phyloP scores from a whole-genome alignment of 2,113 vertebrate species.

The Pogonocichla stellata region DNA sequence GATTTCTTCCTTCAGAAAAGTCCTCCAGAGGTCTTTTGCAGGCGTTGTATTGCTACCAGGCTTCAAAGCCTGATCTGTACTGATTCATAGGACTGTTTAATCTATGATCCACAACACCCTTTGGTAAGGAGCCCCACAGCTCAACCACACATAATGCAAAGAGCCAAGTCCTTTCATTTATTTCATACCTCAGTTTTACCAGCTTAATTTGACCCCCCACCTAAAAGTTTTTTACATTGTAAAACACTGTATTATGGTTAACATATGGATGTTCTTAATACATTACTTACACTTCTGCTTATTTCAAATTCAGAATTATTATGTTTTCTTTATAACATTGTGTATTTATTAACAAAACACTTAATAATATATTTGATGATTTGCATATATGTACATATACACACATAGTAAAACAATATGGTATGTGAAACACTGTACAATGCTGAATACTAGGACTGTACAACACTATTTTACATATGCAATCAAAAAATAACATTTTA shows the following conservation, averaged over 20 bases:
- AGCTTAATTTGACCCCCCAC: neutral
- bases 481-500: neutral
- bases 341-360: neutral
- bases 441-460: neutral
- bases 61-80: neutral
- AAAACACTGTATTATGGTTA: neutral
- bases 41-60: neutral
- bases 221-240: neutral
- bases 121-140: neutral
- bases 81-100: neutral
- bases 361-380: neutral
- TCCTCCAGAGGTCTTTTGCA: neutral
- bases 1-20: neutral
- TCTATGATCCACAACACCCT: neutral
- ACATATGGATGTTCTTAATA: neutral
- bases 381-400: neutral
- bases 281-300: neutral
- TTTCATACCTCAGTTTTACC: neutral
- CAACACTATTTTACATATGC: neutral
- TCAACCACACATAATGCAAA: neutral
- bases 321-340: neutral
- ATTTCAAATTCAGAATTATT: neutral
- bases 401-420: neutral
- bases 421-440: neutral
- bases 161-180: neutral